Percentiles rank a stretch among this genome's conserved stretches.
These are phyloP conservation scores for Drosophila affinis DNA, from an alignment of 2,888 invertebrate species.

Conservation along the genomic window DNA sequence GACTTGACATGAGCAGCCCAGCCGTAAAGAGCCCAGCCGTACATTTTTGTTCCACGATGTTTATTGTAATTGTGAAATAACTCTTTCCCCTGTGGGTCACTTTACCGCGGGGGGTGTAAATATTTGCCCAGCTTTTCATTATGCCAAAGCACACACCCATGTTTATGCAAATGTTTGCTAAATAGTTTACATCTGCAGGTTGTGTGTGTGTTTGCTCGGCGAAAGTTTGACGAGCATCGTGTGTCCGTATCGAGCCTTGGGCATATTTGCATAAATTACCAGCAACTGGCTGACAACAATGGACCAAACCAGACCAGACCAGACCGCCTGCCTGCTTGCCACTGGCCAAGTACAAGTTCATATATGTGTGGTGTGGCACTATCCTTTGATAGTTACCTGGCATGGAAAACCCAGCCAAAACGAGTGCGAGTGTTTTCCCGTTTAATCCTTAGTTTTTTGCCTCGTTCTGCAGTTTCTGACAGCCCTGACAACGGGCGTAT, in stretches of 20 bases:
- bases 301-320: neutral
- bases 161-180: conserved; percentile 48
- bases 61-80: conserved; percentile 36
- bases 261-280: conserved; percentile 47
- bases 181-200: conserved; percentile 42
- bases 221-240: conserved; percentile 1
- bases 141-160: conserved; percentile 40
- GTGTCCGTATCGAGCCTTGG: conserved; percentile 23
- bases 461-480: conserved; percentile 16
- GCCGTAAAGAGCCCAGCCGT: neutral
- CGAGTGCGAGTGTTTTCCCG: neutral
- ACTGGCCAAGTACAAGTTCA: conserved; percentile 16
- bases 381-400: neutral
- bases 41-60: conserved; percentile 17
- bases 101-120: conserved; percentile 27
- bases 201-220: conserved; percentile 6
- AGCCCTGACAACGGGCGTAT: conserved; percentile 25
- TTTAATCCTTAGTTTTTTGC: neutral
- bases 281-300: conserved; percentile 36
- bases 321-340: neutral
- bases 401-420: neutral
- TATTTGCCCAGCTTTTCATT: conserved; percentile 50
- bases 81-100: conserved; percentile 23
- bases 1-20: conserved; percentile 35
- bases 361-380: neutral